Evolutionary conservation across 2,113 vertebrate species (phyloP).

Genomic region (Neogobius melanostomus): DNA sequence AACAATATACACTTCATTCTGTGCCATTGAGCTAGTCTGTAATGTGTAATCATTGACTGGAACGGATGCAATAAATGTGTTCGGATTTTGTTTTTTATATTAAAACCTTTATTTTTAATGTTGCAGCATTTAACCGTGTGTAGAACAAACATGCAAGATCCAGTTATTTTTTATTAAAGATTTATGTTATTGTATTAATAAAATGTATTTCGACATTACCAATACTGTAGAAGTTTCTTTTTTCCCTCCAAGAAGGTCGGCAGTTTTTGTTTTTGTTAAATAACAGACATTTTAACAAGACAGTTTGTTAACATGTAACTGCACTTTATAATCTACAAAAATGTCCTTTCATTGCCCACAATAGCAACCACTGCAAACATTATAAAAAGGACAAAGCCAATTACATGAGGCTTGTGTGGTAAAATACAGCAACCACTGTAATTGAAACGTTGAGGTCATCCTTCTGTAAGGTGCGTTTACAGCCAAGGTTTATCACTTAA

Average conservation of each 20-base stretch:
- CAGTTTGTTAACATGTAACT: too few relatives aligned
- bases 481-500: constrained; percentile 20
- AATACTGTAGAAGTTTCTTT: too few relatives aligned
- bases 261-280: too few relatives aligned
- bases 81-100: neutral
- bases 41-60: neutral
- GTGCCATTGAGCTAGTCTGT: neutral
- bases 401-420: constrained; percentile 7
- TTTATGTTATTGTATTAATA: neutral
- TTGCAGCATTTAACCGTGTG: neutral
- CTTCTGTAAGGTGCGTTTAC: constrained; percentile 24
- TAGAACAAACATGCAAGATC: neutral
- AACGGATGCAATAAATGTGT: neutral
- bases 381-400: neutral
- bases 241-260: neutral
- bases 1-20: neutral
- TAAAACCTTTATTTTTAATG: neutral
- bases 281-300: too few relatives aligned
- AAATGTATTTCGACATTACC: neutral
- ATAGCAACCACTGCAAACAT: neutral
- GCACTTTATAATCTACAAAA: too few relatives aligned
- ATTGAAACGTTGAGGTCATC: constrained; percentile 33
- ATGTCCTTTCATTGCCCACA: neutral
- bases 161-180: neutral
- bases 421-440: constrained; percentile 37